Base-by-base conservation (phyloP, 2,888 invertebrate species). In the Agrotis puta region DNA sequence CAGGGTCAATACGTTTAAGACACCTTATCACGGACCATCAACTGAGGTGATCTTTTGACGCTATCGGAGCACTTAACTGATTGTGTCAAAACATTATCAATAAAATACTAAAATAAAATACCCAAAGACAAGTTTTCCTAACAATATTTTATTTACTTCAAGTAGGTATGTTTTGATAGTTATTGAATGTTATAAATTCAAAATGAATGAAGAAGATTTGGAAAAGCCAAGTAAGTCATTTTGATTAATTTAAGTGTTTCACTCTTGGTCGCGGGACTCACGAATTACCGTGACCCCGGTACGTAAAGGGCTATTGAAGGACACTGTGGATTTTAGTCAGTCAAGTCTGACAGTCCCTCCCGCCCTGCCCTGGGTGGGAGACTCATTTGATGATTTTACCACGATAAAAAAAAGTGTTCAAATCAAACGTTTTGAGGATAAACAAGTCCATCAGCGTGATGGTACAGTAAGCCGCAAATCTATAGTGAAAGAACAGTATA, bases 161-260 rank as follows among this genome's bases (percentile, higher is more conserved):
- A 45, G 47, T n/a, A n/a, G n/a, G n/a, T 27, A 58, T 48, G 18
- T 53, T 3, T 59, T 51, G 58, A 33, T 74, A 24, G 61, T 45
- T 39, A 22, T 47, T 1, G 13, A 18, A 51, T n/a, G 20, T 45
- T 45, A n/a, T 24, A 71, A 81, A 24, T 84, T 67, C 59, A 64
- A 71, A 18, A 89, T 89, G 90, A 85, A 81, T 63, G 73, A 65
- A 0, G 65, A 70, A 53, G 70, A 64, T 48, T 48, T 59, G 24
- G 45, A 69, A 14, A 87, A 85, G 33, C 78, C 83, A 20, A 81
- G 87, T 87, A 70, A 85, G 87, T 85, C 9, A 18, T 33, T 70
- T 57, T 11, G 0, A 39, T 18, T n/a, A n/a, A n/a, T n/a, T n/a
- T 20, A 45, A 6, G 47, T 6, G 47, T 47, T 39, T n/a, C n/a